Evolutionary conservation across 2,797 vertebrate genomes (phyloP).

Genomic region (Siniperca obscura): DNA sequence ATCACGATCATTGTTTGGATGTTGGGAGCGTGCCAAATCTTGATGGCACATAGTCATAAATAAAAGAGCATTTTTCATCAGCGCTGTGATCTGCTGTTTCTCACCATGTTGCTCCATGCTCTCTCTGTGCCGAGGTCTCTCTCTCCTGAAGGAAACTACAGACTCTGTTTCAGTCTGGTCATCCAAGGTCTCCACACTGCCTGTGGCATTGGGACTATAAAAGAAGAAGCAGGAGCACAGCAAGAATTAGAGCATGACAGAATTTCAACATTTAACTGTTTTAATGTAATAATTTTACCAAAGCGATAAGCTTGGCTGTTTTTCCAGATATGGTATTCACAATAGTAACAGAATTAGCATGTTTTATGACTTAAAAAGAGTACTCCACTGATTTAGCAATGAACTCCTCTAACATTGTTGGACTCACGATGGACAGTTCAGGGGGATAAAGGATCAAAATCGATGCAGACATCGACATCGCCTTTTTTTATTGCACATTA

Average conservation of each 20-base stretch:
- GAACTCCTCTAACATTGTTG: background rate
- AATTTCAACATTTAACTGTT: background rate
- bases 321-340: background rate
- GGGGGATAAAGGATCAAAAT: background rate
- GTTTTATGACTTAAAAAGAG: background rate
- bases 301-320: background rate
- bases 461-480: background rate
- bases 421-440: background rate
- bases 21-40: slow-evolving; percentile 55
- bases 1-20: slow-evolving; percentile 45
- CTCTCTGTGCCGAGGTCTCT: slow-evolving; percentile 90
- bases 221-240: slow-evolving; percentile 13
- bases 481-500: background rate
- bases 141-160: slow-evolving; percentile 90
- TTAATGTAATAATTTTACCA: background rate
- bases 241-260: background rate
- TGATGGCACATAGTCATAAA: slow-evolving; percentile 27
- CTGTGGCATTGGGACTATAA: slow-evolving; percentile 87
- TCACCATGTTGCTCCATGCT: slow-evolving; percentile 88
- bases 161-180: slow-evolving; percentile 94
- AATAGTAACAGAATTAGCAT: background rate
- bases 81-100: slow-evolving; percentile 31
- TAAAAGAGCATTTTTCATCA: slow-evolving; percentile 21
- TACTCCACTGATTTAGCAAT: background rate
- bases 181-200: slow-evolving; percentile 92